A percentile compares a stretch with the other conserved stretches of the same genome.
phyloP scores from a whole-genome alignment of 2,888 invertebrate species.

The Girardia tigrina region DNA sequence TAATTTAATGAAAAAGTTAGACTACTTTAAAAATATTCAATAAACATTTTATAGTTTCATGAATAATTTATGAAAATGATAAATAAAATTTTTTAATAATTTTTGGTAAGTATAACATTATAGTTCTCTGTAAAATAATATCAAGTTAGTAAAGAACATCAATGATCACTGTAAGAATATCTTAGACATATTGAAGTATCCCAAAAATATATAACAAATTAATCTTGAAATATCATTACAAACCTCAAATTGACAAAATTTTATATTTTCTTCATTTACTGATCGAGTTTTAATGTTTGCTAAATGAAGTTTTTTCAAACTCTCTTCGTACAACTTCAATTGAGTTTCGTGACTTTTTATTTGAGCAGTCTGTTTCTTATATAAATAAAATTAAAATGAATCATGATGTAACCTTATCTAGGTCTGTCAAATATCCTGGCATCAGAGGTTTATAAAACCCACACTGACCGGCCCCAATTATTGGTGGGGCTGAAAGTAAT shows the following conservation, averaged over 20 bases:
- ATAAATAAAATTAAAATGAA: neutral
- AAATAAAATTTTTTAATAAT: too few relatives aligned
- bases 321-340: neutral
- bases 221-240: too few relatives aligned
- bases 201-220: too few relatives aligned
- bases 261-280: neutral
- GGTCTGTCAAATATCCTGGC: constrained; percentile 12
- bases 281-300: neutral
- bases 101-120: too few relatives aligned
- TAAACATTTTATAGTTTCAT: too few relatives aligned
- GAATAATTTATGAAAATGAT: too few relatives aligned
- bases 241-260: constrained; percentile 23
- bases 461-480: neutral
- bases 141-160: too few relatives aligned
- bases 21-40: too few relatives aligned
- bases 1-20: too few relatives aligned
- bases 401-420: neutral
- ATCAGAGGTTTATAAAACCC: neutral
- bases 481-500: constrained; percentile 1
- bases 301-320: neutral
- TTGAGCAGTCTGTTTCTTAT: neutral
- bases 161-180: too few relatives aligned
- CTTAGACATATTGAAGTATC: too few relatives aligned
- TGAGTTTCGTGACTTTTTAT: neutral
- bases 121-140: too few relatives aligned